phyloP scores from a whole-genome alignment of 2,113 vertebrate species.

The Leptocoma aspasia region DNA sequence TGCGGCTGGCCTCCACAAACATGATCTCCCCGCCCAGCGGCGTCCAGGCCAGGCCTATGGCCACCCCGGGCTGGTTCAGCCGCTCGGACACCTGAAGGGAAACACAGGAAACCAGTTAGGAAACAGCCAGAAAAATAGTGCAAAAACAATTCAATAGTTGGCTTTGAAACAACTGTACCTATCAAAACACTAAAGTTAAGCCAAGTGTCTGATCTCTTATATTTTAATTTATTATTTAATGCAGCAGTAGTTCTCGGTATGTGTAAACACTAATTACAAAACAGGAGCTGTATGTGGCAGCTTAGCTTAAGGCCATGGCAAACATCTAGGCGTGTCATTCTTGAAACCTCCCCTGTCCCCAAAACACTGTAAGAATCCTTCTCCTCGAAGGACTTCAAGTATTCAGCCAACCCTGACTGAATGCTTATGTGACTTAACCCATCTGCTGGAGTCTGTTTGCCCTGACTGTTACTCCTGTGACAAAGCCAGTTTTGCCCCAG shows the following conservation, averaged over 20 bases:
- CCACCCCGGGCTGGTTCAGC: constrained; percentile 90
- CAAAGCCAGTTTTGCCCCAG: neutral
- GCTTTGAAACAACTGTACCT: neutral
- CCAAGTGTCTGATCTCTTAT: neutral
- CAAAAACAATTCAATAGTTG: neutral
- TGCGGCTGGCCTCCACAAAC: constrained; percentile 96
- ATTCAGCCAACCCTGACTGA: neutral
- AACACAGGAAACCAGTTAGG: neutral
- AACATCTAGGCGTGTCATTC: neutral
- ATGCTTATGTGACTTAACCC: neutral
- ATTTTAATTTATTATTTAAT: neutral
- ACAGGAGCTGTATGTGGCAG: neutral
- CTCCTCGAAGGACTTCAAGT: neutral
- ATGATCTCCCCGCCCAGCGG: constrained; percentile 95
- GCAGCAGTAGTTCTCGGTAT: neutral
- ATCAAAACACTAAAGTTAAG: neutral
- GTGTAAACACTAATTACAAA: neutral
- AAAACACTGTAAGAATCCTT: neutral
- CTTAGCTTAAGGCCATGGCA: neutral
- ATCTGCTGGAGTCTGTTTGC: neutral
- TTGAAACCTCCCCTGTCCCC: neutral
- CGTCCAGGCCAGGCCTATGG: constrained; percentile 93
- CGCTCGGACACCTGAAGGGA: constrained; percentile 86
- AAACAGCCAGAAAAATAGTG: accelerated
- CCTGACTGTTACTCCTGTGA: neutral